A percentile compares a stretch with the other conserved stretches of the same genome.
phyloP scores from a whole-genome alignment of 2,113 vertebrate genomes.

The Penelope pileata region DNA sequence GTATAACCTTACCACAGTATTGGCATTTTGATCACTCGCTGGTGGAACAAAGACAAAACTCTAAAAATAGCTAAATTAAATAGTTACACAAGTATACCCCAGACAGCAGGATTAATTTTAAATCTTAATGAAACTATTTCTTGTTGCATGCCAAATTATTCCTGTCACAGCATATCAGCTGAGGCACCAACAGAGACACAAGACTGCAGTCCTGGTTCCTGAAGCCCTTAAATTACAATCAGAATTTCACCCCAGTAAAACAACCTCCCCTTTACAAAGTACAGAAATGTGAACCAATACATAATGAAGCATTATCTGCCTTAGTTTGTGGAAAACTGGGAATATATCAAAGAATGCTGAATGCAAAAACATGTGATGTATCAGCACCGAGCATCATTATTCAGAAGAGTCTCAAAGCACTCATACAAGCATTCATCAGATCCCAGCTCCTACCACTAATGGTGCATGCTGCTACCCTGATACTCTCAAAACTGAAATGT shows the following conservation, averaged over 20 bases:
- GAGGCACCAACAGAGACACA: not conserved
- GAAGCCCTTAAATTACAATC: not conserved
- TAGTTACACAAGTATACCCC: not conserved
- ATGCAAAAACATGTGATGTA: not conserved
- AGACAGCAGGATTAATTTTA: slow-evolving; percentile 39
- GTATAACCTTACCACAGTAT: not conserved
- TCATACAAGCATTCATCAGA: not conserved
- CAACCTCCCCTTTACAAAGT: not conserved
- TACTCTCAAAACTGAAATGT: not conserved
- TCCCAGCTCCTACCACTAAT: not conserved
- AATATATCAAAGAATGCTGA: not conserved
- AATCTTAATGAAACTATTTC: not conserved
- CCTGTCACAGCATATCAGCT: not conserved
- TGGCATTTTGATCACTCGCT: not conserved
- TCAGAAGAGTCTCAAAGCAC: not conserved
- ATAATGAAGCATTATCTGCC: not conserved
- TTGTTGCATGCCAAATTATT: not conserved
- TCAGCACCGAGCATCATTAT: not conserved
- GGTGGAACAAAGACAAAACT: not conserved
- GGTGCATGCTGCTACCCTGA: not conserved
- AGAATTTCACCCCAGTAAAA: not conserved
- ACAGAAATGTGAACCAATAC: not conserved
- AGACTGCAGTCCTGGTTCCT: not conserved
- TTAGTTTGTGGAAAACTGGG: not conserved
- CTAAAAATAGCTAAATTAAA: slow-evolving; percentile 38